phyloP scores from a whole-genome alignment of 1,140 invertebrate genomes.

The Stegodyphus dumicola region DNA sequence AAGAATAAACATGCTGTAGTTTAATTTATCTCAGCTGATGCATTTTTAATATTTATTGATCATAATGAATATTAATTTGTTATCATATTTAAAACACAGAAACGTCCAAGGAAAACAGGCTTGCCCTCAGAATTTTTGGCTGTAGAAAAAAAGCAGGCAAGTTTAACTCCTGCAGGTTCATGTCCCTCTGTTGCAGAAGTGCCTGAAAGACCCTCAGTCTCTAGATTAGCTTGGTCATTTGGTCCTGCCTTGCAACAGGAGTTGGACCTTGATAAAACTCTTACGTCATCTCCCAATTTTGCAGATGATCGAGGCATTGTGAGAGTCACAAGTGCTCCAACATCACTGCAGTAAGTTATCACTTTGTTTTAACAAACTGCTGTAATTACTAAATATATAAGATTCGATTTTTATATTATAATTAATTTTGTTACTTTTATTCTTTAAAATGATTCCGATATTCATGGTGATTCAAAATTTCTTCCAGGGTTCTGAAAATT shows the following conservation, averaged over 20 bases:
- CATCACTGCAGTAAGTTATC: conserved; percentile 33
- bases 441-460: too few species aligned
- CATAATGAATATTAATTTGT: too few species aligned
- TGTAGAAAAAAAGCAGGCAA: not conserved
- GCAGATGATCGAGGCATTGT: conserved; percentile 42
- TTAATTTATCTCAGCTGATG: too few species aligned
- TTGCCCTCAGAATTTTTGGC: conserved; percentile 28
- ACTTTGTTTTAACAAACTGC: too few species aligned
- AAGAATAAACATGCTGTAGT: too few species aligned
- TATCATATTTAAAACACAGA: not conserved
- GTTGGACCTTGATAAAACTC: conserved; percentile 39
- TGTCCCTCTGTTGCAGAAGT: conserved; percentile 40
- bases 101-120: conserved; percentile 22
- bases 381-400: too few species aligned
- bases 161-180: conserved; percentile 47
- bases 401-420: too few species aligned
- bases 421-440: not conserved
- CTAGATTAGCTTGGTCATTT: conserved; percentile 49
- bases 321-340: conserved; percentile 63
- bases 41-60: too few species aligned
- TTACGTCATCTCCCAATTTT: conserved; percentile 11
- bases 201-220: conserved; percentile 26
- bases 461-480: too few species aligned
- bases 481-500: too few species aligned
- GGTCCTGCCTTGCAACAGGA: conserved; percentile 42